Percentiles rank a stretch among this genome's conserved stretches.
phyloP scores from a whole-genome alignment of 2,888 invertebrate species.

The Xylota segnis region DNA sequence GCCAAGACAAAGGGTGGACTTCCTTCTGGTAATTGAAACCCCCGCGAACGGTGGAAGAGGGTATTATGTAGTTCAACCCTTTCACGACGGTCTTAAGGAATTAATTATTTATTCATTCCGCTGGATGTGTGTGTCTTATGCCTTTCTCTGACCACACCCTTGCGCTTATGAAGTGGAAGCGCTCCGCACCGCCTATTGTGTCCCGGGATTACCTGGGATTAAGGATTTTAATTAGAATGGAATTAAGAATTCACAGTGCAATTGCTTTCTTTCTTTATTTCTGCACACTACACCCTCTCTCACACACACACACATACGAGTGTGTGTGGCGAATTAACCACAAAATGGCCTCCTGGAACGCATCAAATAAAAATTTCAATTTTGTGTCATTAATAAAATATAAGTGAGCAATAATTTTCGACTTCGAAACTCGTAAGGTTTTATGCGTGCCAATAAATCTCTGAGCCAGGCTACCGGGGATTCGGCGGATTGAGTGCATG shows the following conservation, averaged over 20 bases:
- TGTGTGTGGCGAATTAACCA: slow-evolving; percentile 29
- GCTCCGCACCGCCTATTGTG: slow-evolving; percentile 42
- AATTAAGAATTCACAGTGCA: slow-evolving; percentile 71
- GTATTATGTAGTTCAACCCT: slow-evolving; percentile 45
- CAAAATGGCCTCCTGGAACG: slow-evolving; percentile 63
- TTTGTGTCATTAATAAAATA: slow-evolving; percentile 76
- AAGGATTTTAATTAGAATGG: slow-evolving; percentile 71
- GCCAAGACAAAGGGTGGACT: slow-evolving; percentile 42
- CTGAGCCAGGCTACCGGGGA: slow-evolving; percentile 18
- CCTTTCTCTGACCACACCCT: slow-evolving; percentile 38
- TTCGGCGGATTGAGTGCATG: slow-evolving; percentile 5
- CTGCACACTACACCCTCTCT: not conserved
- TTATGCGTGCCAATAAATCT: slow-evolving; percentile 70
- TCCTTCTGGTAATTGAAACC: slow-evolving; percentile 62
- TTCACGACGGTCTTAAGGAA: slow-evolving; percentile 54
- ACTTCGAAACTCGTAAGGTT: slow-evolving; percentile 72
- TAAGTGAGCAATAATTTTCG: slow-evolving; percentile 75
- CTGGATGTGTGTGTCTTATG: slow-evolving; percentile 23
- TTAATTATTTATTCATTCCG: slow-evolving; percentile 63
- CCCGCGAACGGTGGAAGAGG: slow-evolving; percentile 22
- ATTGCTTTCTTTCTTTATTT: slow-evolving; percentile 15
- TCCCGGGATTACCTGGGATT: slow-evolving; percentile 67
- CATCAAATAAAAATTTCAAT: slow-evolving; percentile 74
- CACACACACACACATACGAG: not conserved
- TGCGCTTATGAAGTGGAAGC: not conserved